Evolutionary conservation across 2,797 vertebrate species (phyloP), one percentile per base, ranked within the genome.

Genomic region (Cetoscarus ocellatus): DNA sequence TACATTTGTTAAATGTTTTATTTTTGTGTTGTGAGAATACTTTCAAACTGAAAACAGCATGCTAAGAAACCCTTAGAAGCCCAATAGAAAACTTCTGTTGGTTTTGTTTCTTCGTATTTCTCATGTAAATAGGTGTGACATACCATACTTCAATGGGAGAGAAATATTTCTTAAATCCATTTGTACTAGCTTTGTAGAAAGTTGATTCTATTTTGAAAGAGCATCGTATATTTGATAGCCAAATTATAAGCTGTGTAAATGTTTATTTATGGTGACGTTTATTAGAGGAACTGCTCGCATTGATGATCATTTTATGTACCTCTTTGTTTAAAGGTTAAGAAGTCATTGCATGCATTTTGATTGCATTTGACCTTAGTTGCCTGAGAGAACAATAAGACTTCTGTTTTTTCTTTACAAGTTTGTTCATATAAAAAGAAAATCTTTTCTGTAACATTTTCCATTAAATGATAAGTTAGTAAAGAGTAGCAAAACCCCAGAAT

Each of bases 171-270:
- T 86, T 79, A 85, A 86, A 87, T 87, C 86, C 87, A 92, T 91
- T 93, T 92, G 90, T 94, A 93, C 82, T 89, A 80, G 90, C 89
- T 92, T 92, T 93, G 85, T 94, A 93, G 92, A 93, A 91, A 91
- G 85, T 91, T 67, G 54, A 88, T 86, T 91, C 89, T 93, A 90
- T 94, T 93, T 93, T 92, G 87, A 86, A 71, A 92, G 85, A 93
- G 83, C 80, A 70, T 86, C 62, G 80, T 94, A 92, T 92, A 93
- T 94, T 93, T 93, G 89, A 91, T 92, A 92, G 88, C 74, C 78
- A 80, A 79, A 86, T 72, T 15, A 81, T 81, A 83, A 72, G 56
- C 72, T 61, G 82, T 86, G 70, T 82, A 79, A 78, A 90, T 82
- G 88, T 92, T 79, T 87, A 91, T 92, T 90, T 85, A 91, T 88